Percentiles rank a stretch among this genome's conserved stretches.
Evolutionary conservation across 2,797 vertebrate species (phyloP).

Genomic region (Phoeniculus purpureus): DNA sequence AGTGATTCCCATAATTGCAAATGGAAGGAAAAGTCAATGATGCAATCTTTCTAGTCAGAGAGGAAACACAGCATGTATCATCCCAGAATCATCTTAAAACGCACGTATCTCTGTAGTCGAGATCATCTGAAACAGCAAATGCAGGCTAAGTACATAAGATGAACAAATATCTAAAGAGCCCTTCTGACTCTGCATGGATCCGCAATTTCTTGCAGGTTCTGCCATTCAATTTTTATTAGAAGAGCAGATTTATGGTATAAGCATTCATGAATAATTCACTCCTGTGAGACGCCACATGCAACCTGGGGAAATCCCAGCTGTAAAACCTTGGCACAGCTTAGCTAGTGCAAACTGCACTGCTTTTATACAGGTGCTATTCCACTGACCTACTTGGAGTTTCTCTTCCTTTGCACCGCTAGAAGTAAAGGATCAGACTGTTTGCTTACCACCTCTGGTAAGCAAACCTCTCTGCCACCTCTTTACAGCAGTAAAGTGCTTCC

Average conservation of each 20-base stretch:
- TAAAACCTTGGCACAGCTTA: conserved; percentile 44
- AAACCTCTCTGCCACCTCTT: neutral
- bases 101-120: neutral
- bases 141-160: neutral
- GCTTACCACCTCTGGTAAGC: neutral
- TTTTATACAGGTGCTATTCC: conserved; percentile 52
- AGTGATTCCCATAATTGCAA: neutral
- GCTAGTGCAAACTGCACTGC: neutral
- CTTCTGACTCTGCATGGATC: neutral
- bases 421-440: neutral
- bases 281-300: conserved; percentile 11
- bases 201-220: conserved; percentile 24
- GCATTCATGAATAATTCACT: conserved; percentile 59
- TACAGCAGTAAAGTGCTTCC: neutral
- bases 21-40: neutral
- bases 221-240: conserved; percentile 30
- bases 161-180: neutral
- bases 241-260: conserved; percentile 40
- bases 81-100: neutral
- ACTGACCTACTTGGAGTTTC: conserved; percentile 58
- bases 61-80: neutral
- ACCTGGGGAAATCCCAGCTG: conserved; percentile 43
- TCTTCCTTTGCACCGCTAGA: neutral
- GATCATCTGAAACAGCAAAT: conserved; percentile 1
- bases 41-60: neutral